Base-by-base conservation (phyloP, 1,140 invertebrate genomes). In the Sycophaga agraensis region DNA sequence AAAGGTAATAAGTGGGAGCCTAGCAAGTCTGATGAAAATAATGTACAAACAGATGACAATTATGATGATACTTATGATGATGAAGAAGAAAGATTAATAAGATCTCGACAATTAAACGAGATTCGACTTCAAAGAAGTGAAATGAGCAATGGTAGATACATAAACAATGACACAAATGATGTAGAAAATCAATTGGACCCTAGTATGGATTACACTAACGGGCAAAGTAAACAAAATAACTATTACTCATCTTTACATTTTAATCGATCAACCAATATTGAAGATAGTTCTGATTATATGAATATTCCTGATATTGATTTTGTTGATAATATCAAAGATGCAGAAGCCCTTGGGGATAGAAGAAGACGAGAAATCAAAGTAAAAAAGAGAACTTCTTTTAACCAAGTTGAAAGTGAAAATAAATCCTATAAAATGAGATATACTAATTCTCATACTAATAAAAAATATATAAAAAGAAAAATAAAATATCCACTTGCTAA, bases 171-270 rank as follows among this genome's bases (percentile, higher is more conserved):
- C n/a, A 67, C 59, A 5, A 64, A 70, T 16, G 45, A 60, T 9
- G 26, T 60, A 9, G 37, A 62, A 37, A 72, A 72, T 48, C 60
- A 68, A n/a, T 51, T 70, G 7, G 72, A 73, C 55, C 57, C 64
- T 1, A 69, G 62, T 60, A 69, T 72, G 67, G 72, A 72, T 65
- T 72, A 73, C 31, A 72, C 70, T 6, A 72, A 73, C 63, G 70
- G 69, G 0, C 68, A 69, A 31, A 63, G 49, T 17, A 68, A 67
- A 48, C 50, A 62, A 26, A 49, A 58, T 7, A 62, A 63, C 28
- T 69, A 67, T 34, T 63, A 45, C 22, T 58, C 66, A 3, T 35
- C 54, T 3, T 28, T 58, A 39, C 39, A 16, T 24, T 59, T 64
- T 48, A 64, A 55, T 49, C 42, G 55, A 59, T 55, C 54, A 7